phyloP scores from a whole-genome alignment of 1,140 invertebrate genomes.

The Cotesia typhae region DNA sequence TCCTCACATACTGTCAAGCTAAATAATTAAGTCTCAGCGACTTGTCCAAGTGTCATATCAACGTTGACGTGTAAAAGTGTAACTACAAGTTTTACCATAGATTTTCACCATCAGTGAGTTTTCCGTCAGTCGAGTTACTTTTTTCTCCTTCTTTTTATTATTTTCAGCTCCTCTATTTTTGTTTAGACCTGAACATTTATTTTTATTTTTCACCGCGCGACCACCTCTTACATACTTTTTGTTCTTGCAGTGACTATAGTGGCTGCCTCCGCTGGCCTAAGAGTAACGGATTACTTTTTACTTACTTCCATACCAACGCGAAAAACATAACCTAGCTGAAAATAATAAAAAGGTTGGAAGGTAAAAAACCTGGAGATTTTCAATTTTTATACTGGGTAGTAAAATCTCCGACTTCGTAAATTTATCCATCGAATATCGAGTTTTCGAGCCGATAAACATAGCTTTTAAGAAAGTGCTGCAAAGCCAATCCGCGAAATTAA shows the following conservation, averaged over 20 bases:
- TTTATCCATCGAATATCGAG: conserved; percentile 5
- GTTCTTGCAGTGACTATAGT: background rate
- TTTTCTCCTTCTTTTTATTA: conserved; percentile 30
- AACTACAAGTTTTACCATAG: conserved; percentile 39
- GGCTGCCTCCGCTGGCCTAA: background rate
- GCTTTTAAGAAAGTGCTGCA: too few species aligned
- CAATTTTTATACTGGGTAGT: background rate
- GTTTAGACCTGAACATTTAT: background rate
- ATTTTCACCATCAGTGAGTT: conserved; percentile 38
- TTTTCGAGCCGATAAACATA: background rate
- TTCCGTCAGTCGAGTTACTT: conserved; percentile 8
- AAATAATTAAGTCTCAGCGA: conserved; percentile 7
- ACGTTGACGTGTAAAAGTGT: conserved; percentile 20
- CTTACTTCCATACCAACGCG: background rate
- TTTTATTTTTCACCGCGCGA: conserved; percentile 28
- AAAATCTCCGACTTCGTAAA: background rate
- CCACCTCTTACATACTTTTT: background rate
- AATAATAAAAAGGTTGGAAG: background rate
- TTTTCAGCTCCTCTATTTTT: background rate
- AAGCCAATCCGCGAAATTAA: conserved; percentile 18
- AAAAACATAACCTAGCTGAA: background rate
- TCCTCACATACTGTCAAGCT: conserved; percentile 7
- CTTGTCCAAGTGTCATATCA: conserved; percentile 34
- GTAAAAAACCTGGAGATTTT: background rate
- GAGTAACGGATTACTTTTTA: conserved; percentile 10